Evolutionary conservation across 2,113 vertebrate species (phyloP).

Genomic region (Stigmatopora argus): DNA sequence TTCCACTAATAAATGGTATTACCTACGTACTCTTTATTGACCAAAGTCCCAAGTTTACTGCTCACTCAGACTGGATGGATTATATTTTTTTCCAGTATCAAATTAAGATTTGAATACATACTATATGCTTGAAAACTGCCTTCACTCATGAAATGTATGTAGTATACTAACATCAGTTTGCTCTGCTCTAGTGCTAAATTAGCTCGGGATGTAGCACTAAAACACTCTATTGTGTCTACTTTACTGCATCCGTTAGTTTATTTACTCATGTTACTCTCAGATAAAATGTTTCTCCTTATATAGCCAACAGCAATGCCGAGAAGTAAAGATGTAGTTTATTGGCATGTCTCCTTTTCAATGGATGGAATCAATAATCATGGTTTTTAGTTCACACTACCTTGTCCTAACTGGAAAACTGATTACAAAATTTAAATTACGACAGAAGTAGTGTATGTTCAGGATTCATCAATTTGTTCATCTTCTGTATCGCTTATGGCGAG

Average conservation of each 20-base stretch:
- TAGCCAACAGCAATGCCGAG: neutral
- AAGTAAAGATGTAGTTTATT: neutral
- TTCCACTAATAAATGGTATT: neutral
- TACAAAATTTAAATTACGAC: no score
- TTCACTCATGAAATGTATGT: neutral
- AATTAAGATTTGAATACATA: neutral
- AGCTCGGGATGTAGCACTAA: neutral
- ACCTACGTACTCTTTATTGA: neutral
- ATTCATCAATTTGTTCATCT: no score
- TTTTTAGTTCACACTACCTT: neutral
- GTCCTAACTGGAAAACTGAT: neutral
- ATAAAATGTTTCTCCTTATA: neutral
- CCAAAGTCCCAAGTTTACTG: neutral
- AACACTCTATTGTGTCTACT: neutral
- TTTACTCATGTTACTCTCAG: neutral
- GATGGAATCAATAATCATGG: neutral
- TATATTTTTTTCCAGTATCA: neutral
- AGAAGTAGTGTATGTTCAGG: no score
- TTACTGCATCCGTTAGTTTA: neutral
- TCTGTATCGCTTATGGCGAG: no score
- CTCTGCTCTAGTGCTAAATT: neutral
- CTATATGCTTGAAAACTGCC: neutral
- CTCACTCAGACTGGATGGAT: neutral
- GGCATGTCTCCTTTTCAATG: neutral
- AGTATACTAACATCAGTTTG: neutral